Evolutionary conservation across 2,888 invertebrate species (phyloP).

Genomic region (Lysandra bellargus): DNA sequence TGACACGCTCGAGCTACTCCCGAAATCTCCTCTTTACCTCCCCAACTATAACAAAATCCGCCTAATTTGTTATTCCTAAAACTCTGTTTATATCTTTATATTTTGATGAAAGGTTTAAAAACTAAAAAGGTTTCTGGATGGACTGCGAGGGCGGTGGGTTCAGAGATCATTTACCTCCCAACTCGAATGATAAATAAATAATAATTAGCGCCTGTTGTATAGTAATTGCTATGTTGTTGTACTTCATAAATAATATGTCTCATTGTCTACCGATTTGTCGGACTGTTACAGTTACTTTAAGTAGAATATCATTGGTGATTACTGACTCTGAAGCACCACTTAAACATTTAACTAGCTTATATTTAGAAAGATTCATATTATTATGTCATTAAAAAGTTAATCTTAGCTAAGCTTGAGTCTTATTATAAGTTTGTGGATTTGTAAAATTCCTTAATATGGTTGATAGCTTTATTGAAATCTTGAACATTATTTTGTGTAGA

Average conservation of each 20-base stretch:
- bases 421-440: neutral
- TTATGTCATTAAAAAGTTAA: neutral
- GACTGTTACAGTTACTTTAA: conserved; percentile 15
- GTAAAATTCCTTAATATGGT: too few species aligned
- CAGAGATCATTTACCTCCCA: conserved; percentile 10
- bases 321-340: neutral
- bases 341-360: neutral
- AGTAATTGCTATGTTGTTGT: neutral
- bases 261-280: neutral
- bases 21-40: too few species aligned
- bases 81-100: neutral
- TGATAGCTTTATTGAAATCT: too few species aligned
- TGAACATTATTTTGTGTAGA: too few species aligned
- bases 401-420: neutral
- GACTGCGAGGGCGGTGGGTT: neutral
- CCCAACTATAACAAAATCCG: neutral
- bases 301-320: neutral
- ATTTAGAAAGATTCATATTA: neutral
- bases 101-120: neutral
- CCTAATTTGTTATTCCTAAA: too few species aligned
- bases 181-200: neutral
- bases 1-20: too few species aligned
- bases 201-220: neutral
- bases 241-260: neutral
- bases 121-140: neutral